phyloP scores from a whole-genome alignment of 2,797 vertebrate species.

The Mormyrus proboscirostris region DNA sequence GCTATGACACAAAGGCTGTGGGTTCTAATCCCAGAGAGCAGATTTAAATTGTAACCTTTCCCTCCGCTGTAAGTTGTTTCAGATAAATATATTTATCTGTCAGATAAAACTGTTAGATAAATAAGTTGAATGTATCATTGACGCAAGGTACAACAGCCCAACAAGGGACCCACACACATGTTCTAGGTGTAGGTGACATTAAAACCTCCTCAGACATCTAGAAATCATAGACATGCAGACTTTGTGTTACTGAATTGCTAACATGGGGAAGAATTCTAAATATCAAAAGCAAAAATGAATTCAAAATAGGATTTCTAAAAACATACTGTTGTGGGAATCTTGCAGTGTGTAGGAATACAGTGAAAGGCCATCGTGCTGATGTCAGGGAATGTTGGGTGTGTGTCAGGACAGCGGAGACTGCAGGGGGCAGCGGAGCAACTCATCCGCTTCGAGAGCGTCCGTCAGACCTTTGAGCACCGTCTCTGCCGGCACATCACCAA shows the following conservation, averaged over 20 bases:
- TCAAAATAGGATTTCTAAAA: neutral
- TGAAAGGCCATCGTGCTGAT: neutral
- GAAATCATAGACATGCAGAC: neutral
- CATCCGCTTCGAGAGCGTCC: conserved; percentile 45
- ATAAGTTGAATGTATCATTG: neutral
- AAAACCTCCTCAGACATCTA: neutral
- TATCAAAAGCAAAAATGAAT: neutral
- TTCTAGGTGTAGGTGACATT: neutral
- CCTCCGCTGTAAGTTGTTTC: neutral
- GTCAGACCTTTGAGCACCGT: conserved; percentile 44
- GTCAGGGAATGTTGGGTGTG: neutral
- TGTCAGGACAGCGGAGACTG: conserved; percentile 32
- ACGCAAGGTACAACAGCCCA: neutral
- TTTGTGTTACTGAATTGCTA: neutral
- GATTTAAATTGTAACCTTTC: neutral
- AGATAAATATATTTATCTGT: neutral
- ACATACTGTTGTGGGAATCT: neutral
- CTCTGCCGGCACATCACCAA: conserved; percentile 35
- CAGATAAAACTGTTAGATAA: neutral
- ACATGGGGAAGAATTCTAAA: neutral
- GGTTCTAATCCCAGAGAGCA: neutral
- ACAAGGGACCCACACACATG: neutral
- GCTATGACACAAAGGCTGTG: neutral
- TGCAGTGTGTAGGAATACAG: neutral
- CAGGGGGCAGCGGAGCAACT: conserved; percentile 45